These are phyloP conservation scores for Leucoraja ocellata DNA, from an alignment of 2,797 vertebrate species.

Conservation along the genomic window DNA sequence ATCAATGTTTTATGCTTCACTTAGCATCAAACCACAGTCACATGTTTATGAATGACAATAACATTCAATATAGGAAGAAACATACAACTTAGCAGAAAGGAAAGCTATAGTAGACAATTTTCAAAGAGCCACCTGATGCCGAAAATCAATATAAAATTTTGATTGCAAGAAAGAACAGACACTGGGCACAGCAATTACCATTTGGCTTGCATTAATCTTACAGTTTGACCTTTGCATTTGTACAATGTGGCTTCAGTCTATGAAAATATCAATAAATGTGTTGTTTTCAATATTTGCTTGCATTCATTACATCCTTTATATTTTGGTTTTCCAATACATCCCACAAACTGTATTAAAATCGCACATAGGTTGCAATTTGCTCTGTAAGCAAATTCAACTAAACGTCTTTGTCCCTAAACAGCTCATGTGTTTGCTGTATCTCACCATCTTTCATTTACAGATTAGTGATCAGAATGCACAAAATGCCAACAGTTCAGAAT, in stretches of 20 bases:
- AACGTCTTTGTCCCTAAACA: background rate
- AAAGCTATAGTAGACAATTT: slow-evolving; percentile 35
- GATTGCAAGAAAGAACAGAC: slow-evolving; percentile 37
- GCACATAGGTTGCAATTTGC: background rate
- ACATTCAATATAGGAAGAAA: slow-evolving; percentile 35
- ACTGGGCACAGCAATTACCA: slow-evolving; percentile 37
- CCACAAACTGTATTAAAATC: background rate
- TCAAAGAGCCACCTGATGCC: slow-evolving; percentile 32
- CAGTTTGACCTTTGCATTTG: slow-evolving; percentile 36
- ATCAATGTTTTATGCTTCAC: slow-evolving; percentile 38
- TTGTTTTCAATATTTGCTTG: slow-evolving; percentile 31
- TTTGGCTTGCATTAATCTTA: slow-evolving; percentile 37
- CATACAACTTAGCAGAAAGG: slow-evolving; percentile 36
- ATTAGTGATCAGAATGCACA: background rate
- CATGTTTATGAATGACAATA: slow-evolving; percentile 38
- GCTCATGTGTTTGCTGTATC: background rate
- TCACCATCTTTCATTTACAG: background rate
- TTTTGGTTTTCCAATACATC: slow-evolving; percentile 11
- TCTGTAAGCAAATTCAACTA: background rate
- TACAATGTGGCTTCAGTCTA: slow-evolving; percentile 10
- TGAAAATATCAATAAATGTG: slow-evolving; percentile 34
- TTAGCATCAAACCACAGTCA: slow-evolving; percentile 37
- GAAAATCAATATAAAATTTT: slow-evolving; percentile 31
- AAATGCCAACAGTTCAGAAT: slow-evolving; percentile 22
- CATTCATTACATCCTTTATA: background rate